A percentile compares a stretch with the other conserved stretches of the same genome.
Conservation (phyloP, 2,797 vertebrate species). For the Artibeus lituratus region DNA sequence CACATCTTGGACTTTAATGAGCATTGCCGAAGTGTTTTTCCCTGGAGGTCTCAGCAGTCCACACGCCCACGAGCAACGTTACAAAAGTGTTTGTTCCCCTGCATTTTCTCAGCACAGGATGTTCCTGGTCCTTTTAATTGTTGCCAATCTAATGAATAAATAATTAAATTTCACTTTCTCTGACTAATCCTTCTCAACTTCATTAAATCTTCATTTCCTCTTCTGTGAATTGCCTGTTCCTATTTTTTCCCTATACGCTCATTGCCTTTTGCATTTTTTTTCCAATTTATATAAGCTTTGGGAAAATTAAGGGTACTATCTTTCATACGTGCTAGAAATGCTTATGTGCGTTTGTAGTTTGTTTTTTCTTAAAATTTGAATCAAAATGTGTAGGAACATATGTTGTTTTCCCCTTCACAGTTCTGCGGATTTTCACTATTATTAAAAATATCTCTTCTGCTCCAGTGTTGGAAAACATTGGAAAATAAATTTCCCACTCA, state of each 20-base stretch:
- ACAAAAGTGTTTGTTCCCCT: background rate
- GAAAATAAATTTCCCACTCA: background rate
- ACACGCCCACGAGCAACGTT: background rate
- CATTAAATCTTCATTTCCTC: background rate
- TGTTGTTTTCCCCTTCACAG: background rate
- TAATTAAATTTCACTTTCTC: background rate
- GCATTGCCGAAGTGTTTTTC: background rate
- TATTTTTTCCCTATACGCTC: background rate
- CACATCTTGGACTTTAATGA: background rate
- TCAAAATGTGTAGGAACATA: background rate
- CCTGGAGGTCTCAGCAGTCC: background rate
- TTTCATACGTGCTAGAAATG: background rate
- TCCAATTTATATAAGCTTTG: background rate
- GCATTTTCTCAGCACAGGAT: background rate
- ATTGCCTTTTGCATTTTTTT: background rate
- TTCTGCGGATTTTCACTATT: background rate
- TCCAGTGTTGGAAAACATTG: background rate
- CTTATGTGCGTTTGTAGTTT: background rate
- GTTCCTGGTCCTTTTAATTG: background rate
- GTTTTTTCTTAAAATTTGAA: background rate
- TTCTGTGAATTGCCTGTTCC: background rate
- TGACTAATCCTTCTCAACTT: background rate
- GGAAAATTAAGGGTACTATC: background rate
- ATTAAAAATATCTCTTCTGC: background rate
- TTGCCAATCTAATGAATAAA: background rate